These are phyloP conservation scores for Hyles euphorbiae DNA, from an alignment of 1,140 invertebrate species.

Conservation along the genomic window DNA sequence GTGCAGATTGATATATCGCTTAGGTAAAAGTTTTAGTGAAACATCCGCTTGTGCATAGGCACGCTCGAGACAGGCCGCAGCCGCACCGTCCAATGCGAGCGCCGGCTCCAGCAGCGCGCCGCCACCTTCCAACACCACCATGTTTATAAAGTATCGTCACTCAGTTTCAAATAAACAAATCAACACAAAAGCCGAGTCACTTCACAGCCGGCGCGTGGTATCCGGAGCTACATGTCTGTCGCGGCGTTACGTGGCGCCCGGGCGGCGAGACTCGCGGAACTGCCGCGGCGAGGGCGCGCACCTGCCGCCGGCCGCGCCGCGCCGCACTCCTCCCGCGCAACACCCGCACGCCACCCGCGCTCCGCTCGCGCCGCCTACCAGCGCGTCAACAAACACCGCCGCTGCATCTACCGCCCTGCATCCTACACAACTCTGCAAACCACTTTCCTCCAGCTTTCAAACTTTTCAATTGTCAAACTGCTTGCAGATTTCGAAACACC, in stretches of 20 bases:
- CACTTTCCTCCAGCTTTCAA: slow-evolving; percentile 56
- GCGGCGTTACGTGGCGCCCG: slow-evolving; percentile 41
- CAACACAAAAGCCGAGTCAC: slow-evolving; percentile 45
- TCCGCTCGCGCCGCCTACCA: slow-evolving; percentile 39
- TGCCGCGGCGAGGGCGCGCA: slow-evolving; percentile 61
- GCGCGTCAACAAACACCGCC: slow-evolving; percentile 66
- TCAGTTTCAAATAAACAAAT: slow-evolving; percentile 19
- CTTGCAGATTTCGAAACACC: too few relatives aligned
- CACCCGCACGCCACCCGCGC: slow-evolving; percentile 40
- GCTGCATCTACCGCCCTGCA: slow-evolving; percentile 60
- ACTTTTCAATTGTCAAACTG: slow-evolving; percentile 15
- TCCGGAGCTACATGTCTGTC: slow-evolving; percentile 51
- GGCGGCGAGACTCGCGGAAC: slow-evolving; percentile 59
- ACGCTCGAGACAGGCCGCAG: slow-evolving; percentile 78
- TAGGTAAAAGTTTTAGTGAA: slow-evolving; percentile 90
- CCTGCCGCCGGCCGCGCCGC: slow-evolving; percentile 46
- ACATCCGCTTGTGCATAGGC: slow-evolving; percentile 86
- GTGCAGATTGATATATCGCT: slow-evolving; percentile 91
- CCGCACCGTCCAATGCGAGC: slow-evolving; percentile 68
- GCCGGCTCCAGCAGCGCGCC: slow-evolving; percentile 76
- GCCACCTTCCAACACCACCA: slow-evolving; percentile 84
- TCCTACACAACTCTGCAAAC: slow-evolving; percentile 40
- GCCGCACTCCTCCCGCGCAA: slow-evolving; percentile 43
- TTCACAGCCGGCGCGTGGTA: slow-evolving; percentile 31
- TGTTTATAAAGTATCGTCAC: slow-evolving; percentile 53